Evolutionary conservation across 2,888 invertebrate genomes (phyloP).

Genomic region (Geotrupes spiniger): DNA sequence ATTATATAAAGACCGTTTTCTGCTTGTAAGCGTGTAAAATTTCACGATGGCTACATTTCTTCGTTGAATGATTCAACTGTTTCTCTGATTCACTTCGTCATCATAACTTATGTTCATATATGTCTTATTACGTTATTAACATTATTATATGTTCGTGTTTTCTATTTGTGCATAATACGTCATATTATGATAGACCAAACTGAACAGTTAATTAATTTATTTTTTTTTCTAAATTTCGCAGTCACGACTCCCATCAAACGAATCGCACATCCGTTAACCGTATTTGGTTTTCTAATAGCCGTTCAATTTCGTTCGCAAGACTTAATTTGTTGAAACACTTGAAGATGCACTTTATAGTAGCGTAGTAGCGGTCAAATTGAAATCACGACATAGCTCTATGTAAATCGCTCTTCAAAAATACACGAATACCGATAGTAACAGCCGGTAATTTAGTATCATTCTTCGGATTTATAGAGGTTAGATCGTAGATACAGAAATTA

Average conservation of each 20-base stretch:
- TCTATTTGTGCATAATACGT: too few relatives aligned
- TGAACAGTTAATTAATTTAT: too few relatives aligned
- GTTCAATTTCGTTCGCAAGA: not conserved
- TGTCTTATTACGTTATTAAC: too few relatives aligned
- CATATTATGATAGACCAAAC: too few relatives aligned
- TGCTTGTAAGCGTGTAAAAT: too few relatives aligned
- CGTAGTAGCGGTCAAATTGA: slow-evolving; percentile 1
- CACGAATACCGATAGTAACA: slow-evolving; percentile 6
- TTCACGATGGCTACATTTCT: too few relatives aligned
- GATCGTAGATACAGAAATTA: slow-evolving; percentile 15
- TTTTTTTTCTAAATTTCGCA: not conserved
- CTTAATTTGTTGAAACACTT: slow-evolving; percentile 5
- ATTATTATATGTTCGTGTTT: too few relatives aligned
- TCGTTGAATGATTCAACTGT: too few relatives aligned
- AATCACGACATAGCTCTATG: slow-evolving; percentile 3
- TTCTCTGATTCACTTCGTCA: too few relatives aligned
- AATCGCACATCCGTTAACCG: not conserved
- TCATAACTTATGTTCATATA: too few relatives aligned
- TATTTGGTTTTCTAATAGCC: not conserved
- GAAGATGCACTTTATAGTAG: slow-evolving; percentile 5
- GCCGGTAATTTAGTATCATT: slow-evolving; percentile 17
- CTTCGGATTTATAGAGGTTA: slow-evolving; percentile 14
- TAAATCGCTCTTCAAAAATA: slow-evolving; percentile 11
- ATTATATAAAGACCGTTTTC: too few relatives aligned
- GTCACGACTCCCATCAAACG: not conserved